Base-by-base conservation (phyloP, 2,888 invertebrate genomes). In the Galerucella pusilla region DNA sequence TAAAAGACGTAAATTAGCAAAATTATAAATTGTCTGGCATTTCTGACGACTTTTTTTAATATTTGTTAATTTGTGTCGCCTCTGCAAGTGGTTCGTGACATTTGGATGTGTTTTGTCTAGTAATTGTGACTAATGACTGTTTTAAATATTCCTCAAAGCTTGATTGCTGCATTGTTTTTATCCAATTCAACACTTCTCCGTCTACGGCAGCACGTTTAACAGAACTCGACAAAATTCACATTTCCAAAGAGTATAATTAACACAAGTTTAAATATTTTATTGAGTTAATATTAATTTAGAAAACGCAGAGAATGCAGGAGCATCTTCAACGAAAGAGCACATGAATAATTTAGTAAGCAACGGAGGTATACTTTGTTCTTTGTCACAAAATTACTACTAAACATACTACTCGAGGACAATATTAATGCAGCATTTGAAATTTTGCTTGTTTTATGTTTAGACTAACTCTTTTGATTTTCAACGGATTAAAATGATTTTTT, bases 111-210 rank as follows among this genome's bases (percentile, higher is more conserved):
- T 75, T 75, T 73, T 79, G 80, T 79, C 81, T 80, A 77, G 82
- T 82, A 82, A 83, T 83, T 83, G 81, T 83, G 81, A 84, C 82
- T 82, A 83, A 83, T 83, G 81, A 77, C 74, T 78, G 79, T 82
- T 82, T 83, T 82, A 83, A 68, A 82, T 83, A 81, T 81, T 79
- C 20, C 77, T 80, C 73, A 76, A 80, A 81, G 81, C 78, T 80
- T 82, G 83, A 83, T 83, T 83, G 80, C 81, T 80, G 79, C 80
- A 81, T 83, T 83, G 81, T 82, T 83, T 81, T 82, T 80, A 78
- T 69, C 76, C 74, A 66, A 66, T 12, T 65, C 45, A 35, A 25
- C 64, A 64, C 14, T 9, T 46, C 45, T 46, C 16, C 67, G 66
- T 49, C 25, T 7, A 16, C 5, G 20, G 7, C 35, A 46, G 46